Percentiles rank a stretch among this genome's conserved stretches.
These are phyloP conservation scores for Monoplex corrugatus DNA, from an alignment of 2,888 invertebrate species.

Conservation along the genomic window DNA sequence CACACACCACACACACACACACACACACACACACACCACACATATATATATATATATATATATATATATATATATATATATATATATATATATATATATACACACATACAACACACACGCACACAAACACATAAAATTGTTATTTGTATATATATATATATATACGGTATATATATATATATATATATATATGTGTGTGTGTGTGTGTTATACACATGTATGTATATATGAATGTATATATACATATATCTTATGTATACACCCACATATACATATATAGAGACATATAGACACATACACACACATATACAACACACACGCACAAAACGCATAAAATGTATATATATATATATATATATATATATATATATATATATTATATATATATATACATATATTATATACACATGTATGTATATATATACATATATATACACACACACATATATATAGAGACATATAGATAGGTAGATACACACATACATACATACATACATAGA, in stretches of 20 bases:
- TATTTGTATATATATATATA: background rate
- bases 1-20: constrained; percentile 24
- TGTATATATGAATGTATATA: background rate
- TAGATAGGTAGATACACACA: background rate
- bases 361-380: background rate
- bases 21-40: background rate
- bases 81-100: background rate
- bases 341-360: background rate
- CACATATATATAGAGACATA: background rate
- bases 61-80: background rate
- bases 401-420: background rate
- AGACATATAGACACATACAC: background rate
- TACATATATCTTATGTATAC: background rate
- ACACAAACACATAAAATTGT: no score
- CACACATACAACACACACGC: no score
- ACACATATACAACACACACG: background rate
- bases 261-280: background rate
- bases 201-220: background rate
- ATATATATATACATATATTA: background rate
- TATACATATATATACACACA: background rate
- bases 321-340: background rate
- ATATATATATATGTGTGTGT: background rate
- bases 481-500: background rate
- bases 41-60: background rate
- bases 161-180: background rate